These are phyloP conservation scores for Erpetoichthys calabaricus DNA, from an alignment of 2,797 vertebrate species.

Conservation along the genomic window DNA sequence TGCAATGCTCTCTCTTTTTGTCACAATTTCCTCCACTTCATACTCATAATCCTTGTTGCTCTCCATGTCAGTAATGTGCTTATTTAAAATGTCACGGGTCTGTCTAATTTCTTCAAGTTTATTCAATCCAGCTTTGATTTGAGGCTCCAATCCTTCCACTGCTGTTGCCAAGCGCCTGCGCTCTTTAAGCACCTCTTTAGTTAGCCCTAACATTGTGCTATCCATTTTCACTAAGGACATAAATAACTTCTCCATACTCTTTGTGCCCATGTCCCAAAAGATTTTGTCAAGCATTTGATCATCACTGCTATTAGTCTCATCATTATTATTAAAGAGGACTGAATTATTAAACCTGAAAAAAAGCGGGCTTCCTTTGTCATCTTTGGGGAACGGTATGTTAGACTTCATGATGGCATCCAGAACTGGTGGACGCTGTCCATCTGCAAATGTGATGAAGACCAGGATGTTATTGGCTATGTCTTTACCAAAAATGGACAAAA, in stretches of 20 bases:
- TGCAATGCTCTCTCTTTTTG: not conserved
- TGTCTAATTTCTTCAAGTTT: constrained; percentile 17
- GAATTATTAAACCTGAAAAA: constrained; percentile 25
- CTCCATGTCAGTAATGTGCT: constrained; percentile 10
- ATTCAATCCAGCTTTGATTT: constrained; percentile 9
- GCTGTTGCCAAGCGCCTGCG: constrained; percentile 4
- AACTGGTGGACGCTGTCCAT: constrained; percentile 15
- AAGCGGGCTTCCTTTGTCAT: constrained; percentile 16
- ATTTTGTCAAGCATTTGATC: constrained; percentile 14
- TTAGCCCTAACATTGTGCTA: constrained; percentile 19
- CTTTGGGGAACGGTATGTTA: constrained; percentile 17
- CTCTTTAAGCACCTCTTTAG: constrained; percentile 16
- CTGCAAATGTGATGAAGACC: constrained; percentile 21
- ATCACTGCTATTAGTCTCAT: too few relatives aligned
- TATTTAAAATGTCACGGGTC: constrained; percentile 1
- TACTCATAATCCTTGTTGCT: constrained; percentile 19
- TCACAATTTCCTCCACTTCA: not conserved
- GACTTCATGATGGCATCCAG: constrained; percentile 18
- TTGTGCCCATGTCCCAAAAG: constrained; percentile 24
- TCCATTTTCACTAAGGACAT: not conserved
- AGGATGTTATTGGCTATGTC: constrained; percentile 21
- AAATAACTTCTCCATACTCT: constrained; percentile 24
- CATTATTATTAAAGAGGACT: constrained; percentile 6
- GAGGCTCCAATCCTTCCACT: constrained; percentile 8
- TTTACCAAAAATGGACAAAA: constrained; percentile 22